These are phyloP conservation scores for Acarapis woodi DNA, from an alignment of 1,140 invertebrate species.

Conservation along the genomic window DNA sequence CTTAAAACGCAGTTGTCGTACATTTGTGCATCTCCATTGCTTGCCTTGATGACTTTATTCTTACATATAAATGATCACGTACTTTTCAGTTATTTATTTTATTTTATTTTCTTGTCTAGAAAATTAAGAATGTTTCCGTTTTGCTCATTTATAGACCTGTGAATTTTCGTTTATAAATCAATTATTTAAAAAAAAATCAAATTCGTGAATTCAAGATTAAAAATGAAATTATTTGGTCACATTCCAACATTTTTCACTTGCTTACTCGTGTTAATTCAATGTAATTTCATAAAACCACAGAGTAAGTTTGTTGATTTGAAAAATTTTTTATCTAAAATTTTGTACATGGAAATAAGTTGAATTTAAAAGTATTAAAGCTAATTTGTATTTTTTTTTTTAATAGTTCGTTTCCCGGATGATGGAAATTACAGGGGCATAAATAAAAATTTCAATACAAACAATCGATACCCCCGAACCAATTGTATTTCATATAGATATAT, in stretches of 20 bases:
- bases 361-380: not conserved
- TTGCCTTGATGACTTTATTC: no score
- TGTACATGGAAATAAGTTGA: no score
- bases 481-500: not conserved
- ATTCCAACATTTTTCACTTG: not conserved
- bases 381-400: not conserved
- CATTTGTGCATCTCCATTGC: no score
- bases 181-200: no score
- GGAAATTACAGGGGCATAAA: not conserved
- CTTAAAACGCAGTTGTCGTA: no score
- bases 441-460: not conserved
- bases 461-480: not conserved
- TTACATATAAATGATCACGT: no score
- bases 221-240: not conserved
- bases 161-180: no score
- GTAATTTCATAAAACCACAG: not conserved
- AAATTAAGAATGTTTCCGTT: no score
- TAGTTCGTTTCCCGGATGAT: slow-evolving; percentile 5
- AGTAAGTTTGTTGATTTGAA: not conserved
- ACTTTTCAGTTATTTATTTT: no score
- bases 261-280: not conserved
- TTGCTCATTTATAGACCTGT: no score
- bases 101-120: no score
- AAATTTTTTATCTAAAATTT: not conserved
- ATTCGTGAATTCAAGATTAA: not conserved